These are phyloP conservation scores for Nipponacmea schrenckii DNA, from an alignment of 2,888 invertebrate species.

Conservation along the genomic window DNA sequence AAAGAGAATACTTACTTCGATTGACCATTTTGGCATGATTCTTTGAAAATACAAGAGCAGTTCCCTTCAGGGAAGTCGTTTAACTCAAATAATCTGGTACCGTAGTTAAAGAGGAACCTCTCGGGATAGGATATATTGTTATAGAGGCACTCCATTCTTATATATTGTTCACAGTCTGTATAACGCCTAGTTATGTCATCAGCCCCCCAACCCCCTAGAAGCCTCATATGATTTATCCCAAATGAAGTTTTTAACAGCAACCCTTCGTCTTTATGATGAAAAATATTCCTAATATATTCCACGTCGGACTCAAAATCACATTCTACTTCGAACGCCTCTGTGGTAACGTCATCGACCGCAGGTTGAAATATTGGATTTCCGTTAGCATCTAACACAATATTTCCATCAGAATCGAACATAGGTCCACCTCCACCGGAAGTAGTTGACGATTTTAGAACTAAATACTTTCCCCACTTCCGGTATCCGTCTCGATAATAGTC, in stretches of 20 bases:
- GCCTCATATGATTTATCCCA: no score
- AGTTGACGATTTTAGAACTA: neutral
- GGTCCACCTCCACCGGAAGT: neutral
- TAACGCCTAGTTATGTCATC: neutral
- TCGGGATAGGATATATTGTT: no score
- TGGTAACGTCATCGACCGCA: no score
- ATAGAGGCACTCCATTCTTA: neutral
- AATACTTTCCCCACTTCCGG: neutral
- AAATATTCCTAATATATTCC: neutral
- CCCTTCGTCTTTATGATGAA: neutral
- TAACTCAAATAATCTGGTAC: no score
- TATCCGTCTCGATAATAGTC: conserved; percentile 8
- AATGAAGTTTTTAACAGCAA: neutral
- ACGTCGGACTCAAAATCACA: neutral
- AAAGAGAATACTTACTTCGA: neutral
- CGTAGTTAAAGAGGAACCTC: no score
- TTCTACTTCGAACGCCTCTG: no score
- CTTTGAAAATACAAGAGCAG: neutral
- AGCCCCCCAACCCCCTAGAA: no score
- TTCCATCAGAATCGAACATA: no score
- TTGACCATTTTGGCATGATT: neutral
- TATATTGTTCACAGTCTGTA: neutral
- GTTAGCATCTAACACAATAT: no score
- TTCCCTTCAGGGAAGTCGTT: neutral
- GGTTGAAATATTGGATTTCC: no score